A percentile compares a stretch with the other conserved stretches of the same genome.
Conservation (phyloP, 1,140 invertebrate species). For the Bradynema listronoti region DNA sequence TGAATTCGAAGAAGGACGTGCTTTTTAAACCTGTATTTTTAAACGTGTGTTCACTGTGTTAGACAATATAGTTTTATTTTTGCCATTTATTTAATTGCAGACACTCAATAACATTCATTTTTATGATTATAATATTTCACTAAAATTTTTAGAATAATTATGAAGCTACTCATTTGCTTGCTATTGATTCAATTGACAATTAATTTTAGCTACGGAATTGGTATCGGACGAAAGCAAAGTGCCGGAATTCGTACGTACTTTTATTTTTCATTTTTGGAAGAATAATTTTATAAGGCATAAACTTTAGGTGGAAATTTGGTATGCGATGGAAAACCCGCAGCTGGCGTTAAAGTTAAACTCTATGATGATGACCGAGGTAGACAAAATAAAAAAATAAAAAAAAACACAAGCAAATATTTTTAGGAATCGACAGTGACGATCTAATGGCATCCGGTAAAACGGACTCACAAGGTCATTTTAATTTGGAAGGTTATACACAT, state of each 20-base stretch:
- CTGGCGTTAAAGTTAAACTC: slow-evolving; percentile 31
- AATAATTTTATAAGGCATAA: neutral
- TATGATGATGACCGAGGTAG: slow-evolving; percentile 37
- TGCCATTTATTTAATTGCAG: too few species aligned
- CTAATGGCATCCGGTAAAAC: slow-evolving; percentile 30
- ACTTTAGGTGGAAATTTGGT: slow-evolving; percentile 17
- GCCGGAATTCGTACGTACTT: slow-evolving; percentile 10
- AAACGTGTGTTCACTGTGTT: too few species aligned
- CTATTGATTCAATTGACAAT: too few species aligned
- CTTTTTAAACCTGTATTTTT: too few species aligned
- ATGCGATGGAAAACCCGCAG: slow-evolving; percentile 34
- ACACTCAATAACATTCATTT: too few species aligned
- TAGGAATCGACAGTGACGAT: slow-evolving; percentile 39
- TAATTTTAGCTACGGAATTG: too few species aligned
- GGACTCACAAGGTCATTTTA: slow-evolving; percentile 28
- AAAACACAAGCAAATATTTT: slow-evolving; percentile 4
- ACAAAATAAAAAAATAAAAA: neutral
- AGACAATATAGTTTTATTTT: too few species aligned
- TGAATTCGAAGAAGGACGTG: too few species aligned
- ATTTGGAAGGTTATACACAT: slow-evolving; percentile 34
- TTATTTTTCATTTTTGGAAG: neutral
- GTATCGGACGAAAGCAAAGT: slow-evolving; percentile 23
- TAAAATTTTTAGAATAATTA: too few species aligned
- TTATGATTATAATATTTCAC: too few species aligned
- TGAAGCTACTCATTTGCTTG: too few species aligned